Conservation (phyloP, 2,113 vertebrate genomes). For the Mesitornis unicolor region DNA sequence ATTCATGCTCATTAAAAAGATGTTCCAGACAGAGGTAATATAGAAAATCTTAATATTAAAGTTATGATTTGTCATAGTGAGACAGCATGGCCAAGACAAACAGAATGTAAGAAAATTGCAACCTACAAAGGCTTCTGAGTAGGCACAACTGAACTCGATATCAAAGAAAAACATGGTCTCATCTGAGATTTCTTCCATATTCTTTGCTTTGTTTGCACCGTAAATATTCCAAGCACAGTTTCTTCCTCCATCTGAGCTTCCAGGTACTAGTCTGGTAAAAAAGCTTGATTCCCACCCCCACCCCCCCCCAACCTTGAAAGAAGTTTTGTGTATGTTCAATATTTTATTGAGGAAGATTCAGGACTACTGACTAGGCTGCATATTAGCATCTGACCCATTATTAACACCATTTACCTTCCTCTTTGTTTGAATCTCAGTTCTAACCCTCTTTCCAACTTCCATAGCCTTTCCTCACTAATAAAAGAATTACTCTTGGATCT, state of each 20-base stretch:
- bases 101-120: rapidly evolving
- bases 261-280: neutral
- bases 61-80: neutral
- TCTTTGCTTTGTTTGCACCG: neutral
- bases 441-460: neutral
- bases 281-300: no score
- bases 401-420: neutral
- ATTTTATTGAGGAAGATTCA: neutral
- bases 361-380: neutral
- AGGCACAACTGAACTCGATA: neutral
- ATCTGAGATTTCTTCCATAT: neutral
- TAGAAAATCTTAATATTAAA: neutral
- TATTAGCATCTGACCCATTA: neutral
- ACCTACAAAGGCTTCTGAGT: neutral
- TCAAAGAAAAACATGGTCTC: neutral
- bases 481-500: neutral
- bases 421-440: neutral
- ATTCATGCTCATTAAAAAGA: neutral
- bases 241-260: neutral
- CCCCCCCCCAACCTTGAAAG: no score
- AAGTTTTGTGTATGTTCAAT: neutral
- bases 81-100: neutral
- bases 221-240: neutral
- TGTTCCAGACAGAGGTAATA: neutral
- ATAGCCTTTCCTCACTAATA: neutral